Evolutionary conservation across 2,113 vertebrate species (phyloP).

Genomic region (Pachypanchax playfairii): DNA sequence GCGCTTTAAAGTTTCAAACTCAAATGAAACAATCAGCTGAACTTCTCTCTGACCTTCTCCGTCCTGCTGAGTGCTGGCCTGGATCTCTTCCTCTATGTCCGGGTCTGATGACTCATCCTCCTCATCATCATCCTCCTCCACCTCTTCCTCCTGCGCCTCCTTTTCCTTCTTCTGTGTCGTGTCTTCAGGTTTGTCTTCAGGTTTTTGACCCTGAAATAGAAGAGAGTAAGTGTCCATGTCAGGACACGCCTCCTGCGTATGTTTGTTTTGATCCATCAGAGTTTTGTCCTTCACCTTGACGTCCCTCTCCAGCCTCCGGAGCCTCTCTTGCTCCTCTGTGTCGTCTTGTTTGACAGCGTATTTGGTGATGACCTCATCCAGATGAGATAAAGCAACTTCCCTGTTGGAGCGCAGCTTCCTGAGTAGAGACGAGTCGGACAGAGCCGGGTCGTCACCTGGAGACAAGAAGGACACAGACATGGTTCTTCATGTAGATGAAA

Average conservation of each 20-base stretch:
- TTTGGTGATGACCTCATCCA: slow-evolving; percentile 86
- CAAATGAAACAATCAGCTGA: too few species aligned
- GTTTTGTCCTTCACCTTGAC: slow-evolving; percentile 60
- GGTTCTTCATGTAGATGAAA: too few species aligned
- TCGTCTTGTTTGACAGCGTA: slow-evolving; percentile 84
- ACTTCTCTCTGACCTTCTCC: slow-evolving; percentile 64
- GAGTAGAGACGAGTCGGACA: slow-evolving; percentile 69
- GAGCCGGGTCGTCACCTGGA: slow-evolving; percentile 83
- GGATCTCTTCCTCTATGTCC: slow-evolving; percentile 84
- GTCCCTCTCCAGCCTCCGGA: slow-evolving; percentile 65
- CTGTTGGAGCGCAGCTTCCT: slow-evolving; percentile 83
- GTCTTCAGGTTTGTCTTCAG: slow-evolving; percentile 52
- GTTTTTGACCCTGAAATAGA: slow-evolving; percentile 24
- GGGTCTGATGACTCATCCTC: slow-evolving; percentile 83
- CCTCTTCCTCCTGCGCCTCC: slow-evolving; percentile 55
- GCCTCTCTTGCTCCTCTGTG: slow-evolving; percentile 79
- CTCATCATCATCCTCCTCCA: slow-evolving; percentile 77
- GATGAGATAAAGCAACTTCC: slow-evolving; percentile 71
- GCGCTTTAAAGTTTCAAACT: too few species aligned
- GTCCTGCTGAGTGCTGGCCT: slow-evolving; percentile 72
- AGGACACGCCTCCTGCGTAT: too few species aligned
- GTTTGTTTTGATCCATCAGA: neutral
- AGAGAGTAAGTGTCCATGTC: too few species aligned
- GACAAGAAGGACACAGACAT: neutral
- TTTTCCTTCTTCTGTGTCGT: slow-evolving; percentile 35